Evolutionary conservation across 2,113 vertebrate species (phyloP).

Genomic region (Sinocyclocheilus anophthalmus): DNA sequence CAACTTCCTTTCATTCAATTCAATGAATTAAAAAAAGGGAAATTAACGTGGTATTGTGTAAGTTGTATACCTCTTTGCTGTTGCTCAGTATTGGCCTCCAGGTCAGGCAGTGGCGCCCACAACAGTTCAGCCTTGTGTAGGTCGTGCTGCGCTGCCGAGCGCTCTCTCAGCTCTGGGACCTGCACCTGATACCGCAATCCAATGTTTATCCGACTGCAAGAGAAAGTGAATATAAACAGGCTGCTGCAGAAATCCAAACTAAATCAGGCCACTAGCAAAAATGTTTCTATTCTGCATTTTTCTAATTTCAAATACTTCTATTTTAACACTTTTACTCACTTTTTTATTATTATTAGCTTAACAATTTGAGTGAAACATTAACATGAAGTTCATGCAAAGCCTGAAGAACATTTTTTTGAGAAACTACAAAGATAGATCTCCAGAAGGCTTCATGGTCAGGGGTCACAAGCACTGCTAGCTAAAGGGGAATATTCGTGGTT

Average conservation of each 20-base stretch:
- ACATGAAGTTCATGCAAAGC: too few relatives aligned
- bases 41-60: neutral
- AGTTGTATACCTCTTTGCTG: slow-evolving; percentile 80
- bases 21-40: neutral
- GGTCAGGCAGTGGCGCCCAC: slow-evolving; percentile 82
- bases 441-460: neutral
- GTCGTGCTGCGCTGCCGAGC: slow-evolving; percentile 80
- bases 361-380: too few relatives aligned
- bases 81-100: slow-evolving; percentile 77
- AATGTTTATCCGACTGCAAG: slow-evolving; percentile 90
- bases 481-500: too few relatives aligned
- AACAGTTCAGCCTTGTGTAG: slow-evolving; percentile 87
- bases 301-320: neutral
- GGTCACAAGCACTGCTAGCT: neutral
- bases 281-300: neutral
- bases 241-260: neutral
- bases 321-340: too few relatives aligned
- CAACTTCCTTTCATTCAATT: neutral
- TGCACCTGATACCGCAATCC: slow-evolving; percentile 93
- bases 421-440: neutral
- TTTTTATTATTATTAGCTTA: too few relatives aligned
- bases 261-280: too few relatives aligned
- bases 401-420: neutral
- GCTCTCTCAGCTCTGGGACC: slow-evolving; percentile 85
- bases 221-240: neutral